These are phyloP conservation scores for Amia ocellicauda DNA, from an alignment of 2,113 vertebrate genomes.

Conservation along the genomic window DNA sequence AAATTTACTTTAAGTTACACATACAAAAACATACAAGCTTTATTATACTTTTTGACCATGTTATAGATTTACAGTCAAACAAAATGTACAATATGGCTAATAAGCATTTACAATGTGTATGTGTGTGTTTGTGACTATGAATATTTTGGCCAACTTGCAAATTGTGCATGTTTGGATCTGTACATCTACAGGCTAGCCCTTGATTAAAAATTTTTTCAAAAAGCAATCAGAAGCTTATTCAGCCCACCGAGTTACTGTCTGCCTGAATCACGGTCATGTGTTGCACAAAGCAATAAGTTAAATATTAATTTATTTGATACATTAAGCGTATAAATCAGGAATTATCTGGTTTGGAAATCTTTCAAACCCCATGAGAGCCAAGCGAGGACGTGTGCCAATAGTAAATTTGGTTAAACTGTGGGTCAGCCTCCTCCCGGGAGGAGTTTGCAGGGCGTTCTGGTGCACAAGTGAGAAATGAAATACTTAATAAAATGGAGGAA, in stretches of 20 bases:
- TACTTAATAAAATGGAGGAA: too few species aligned
- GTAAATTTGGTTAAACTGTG: not conserved
- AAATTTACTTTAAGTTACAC: slow-evolving; percentile 44
- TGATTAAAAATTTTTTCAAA: not conserved
- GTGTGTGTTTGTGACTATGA: too few species aligned
- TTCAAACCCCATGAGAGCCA: slow-evolving; percentile 13
- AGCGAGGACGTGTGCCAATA: slow-evolving; percentile 13
- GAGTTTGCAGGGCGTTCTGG: not conserved
- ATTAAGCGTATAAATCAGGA: slow-evolving; percentile 25
- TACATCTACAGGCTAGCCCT: not conserved
- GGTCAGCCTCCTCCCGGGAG: not conserved
- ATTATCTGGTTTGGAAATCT: slow-evolving; percentile 26
- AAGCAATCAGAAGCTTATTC: slow-evolving; percentile 12
- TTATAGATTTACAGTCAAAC: too few species aligned
- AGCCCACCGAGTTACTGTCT: not conserved
- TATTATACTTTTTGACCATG: too few species aligned
- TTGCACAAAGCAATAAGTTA: slow-evolving; percentile 20
- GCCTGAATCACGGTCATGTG: not conserved
- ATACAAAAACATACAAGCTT: slow-evolving; percentile 30
- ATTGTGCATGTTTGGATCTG: too few species aligned
- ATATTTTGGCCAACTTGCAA: too few species aligned
- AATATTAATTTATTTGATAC: slow-evolving; percentile 29
- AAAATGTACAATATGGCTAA: too few species aligned
- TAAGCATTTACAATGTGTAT: too few species aligned
- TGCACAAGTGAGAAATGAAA: not conserved